These are phyloP conservation scores for Calyptomena viridis DNA, from an alignment of 2,113 vertebrate species.

Conservation along the genomic window DNA sequence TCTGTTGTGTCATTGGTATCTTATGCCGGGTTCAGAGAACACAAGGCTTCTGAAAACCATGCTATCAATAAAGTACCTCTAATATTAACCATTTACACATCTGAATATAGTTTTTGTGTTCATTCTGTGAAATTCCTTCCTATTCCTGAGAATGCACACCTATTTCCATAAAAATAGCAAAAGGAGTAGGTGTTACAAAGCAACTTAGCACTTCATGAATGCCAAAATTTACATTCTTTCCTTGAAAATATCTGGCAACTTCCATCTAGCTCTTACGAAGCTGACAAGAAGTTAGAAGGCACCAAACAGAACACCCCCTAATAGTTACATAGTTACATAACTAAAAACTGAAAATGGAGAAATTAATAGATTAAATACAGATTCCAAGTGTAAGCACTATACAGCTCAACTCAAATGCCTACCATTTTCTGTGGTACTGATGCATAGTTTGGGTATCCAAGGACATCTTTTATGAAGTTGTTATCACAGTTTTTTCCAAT, in stretches of 20 bases:
- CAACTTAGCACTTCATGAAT: background rate
- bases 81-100: background rate
- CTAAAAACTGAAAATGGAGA: background rate
- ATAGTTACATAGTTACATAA: background rate
- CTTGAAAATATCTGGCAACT: background rate
- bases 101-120: background rate
- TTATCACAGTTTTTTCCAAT: conserved; percentile 88
- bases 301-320: fast-evolving
- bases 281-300: background rate
- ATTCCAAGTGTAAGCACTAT: background rate
- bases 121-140: background rate
- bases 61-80: background rate
- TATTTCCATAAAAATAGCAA: background rate
- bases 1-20: background rate
- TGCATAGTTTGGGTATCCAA: conserved; percentile 86
- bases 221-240: background rate
- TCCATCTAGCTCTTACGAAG: background rate
- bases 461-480: conserved; percentile 91
- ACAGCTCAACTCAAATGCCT: conserved; percentile 35
- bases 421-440: conserved; percentile 92
- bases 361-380: background rate
- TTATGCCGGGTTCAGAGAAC: background rate
- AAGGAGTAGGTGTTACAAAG: background rate
- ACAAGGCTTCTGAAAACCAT: background rate
- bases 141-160: background rate